Evolutionary conservation across 1,140 invertebrate species (phyloP), one percentile per base, ranked within the genome.

Genomic region (Orussus abietinus): DNA sequence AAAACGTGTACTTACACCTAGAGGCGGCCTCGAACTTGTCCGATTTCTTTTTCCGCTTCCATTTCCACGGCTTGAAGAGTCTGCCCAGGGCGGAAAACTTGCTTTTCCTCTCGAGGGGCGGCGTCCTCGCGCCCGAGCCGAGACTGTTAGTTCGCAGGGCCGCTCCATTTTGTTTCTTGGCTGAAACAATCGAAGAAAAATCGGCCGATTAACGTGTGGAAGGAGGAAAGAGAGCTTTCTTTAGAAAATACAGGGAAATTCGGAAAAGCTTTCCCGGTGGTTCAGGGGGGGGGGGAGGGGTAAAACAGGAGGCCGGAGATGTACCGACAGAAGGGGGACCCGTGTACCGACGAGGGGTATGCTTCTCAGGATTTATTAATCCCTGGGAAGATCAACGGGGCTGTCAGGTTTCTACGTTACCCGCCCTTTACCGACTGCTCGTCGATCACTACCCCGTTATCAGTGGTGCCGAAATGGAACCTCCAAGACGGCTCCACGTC

Each of bases 41-140:
- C 41, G 91, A 94, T 79, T 96, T 97, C 82, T 96, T 95, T 88
- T 95, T 96, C 74, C 92, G 81, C 77, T 94, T 92, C 94, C 94
- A 98, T 73, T 96, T 97, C 94, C 94, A 97, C 4, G 94, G 94
- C 76, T 96, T 96, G 71, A 98, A 95, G 57, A 97, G 81, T 75
- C 91, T 85, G 53, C 92, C 92, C 61, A 98, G 79, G 31, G 89
- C 88, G 20, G 92, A 90, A 68, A 97, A 87, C 70, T 93, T 93
- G 60, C 91, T 93, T 72, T 93, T 95, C 50, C 88, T 80, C 74
- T 88, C 90, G 43, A 84, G 79, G 50, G 84, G 83, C 55, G 86
- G 90, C 47, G 88, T 89, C 53, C 87, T 77, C 25, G 74, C 70
- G 36, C 85, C 84, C 39, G 86, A 87, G 31, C 87, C 87, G 66